These are phyloP conservation scores for Clunio marinus DNA, from an alignment of 2,888 invertebrate genomes.

Conservation along the genomic window DNA sequence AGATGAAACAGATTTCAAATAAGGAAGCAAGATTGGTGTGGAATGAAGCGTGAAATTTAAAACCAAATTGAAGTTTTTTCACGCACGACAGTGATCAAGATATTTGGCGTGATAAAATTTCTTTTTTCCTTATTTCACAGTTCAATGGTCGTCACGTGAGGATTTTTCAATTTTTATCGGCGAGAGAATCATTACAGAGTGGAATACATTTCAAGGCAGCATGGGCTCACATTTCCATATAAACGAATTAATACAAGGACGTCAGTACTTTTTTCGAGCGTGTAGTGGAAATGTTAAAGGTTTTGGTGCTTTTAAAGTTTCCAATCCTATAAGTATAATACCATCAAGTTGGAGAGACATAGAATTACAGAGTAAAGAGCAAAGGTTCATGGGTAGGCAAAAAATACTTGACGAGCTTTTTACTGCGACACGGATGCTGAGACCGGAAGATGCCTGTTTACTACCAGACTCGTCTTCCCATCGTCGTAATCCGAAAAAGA, in stretches of 20 bases:
- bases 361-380: slow-evolving; percentile 62
- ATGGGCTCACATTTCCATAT: slow-evolving; percentile 55
- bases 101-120: slow-evolving; percentile 39
- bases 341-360: slow-evolving; percentile 91
- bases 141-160: slow-evolving; percentile 88
- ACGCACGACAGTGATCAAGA: slow-evolving; percentile 57
- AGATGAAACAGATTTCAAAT: too few relatives aligned
- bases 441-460: slow-evolving; percentile 50
- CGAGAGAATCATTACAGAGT: slow-evolving; percentile 68
- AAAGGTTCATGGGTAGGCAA: slow-evolving; percentile 63
- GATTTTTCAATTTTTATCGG: slow-evolving; percentile 81
- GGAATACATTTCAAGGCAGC: slow-evolving; percentile 51
- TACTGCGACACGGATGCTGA: slow-evolving; percentile 62
- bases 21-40: too few relatives aligned
- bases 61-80: too few relatives aligned
- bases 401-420: slow-evolving; percentile 72
- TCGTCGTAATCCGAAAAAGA: slow-evolving; percentile 70
- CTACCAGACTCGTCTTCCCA: slow-evolving; percentile 58
- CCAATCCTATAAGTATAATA: slow-evolving; percentile 78
- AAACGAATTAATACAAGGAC: slow-evolving; percentile 74
- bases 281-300: slow-evolving; percentile 90
- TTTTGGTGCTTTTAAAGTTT: slow-evolving; percentile 71
- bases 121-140: slow-evolving; percentile 48
- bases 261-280: slow-evolving; percentile 84
- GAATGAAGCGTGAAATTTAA: too few relatives aligned